These are phyloP conservation scores for Ptychadena robeensis DNA, from an alignment of 2,797 vertebrate genomes.

Conservation along the genomic window DNA sequence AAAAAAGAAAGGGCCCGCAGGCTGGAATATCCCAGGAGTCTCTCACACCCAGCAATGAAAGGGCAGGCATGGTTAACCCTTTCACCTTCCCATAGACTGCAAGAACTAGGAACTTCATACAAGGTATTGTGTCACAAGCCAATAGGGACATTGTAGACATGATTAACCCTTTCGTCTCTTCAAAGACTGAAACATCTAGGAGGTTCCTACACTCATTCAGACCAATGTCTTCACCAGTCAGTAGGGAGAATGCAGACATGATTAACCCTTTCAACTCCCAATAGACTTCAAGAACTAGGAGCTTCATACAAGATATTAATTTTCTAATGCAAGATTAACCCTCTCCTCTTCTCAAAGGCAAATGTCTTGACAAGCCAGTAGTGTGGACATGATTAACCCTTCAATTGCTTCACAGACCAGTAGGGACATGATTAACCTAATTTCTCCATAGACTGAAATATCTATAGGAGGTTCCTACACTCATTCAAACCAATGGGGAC, in stretches of 20 bases:
- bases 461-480: too few relatives aligned
- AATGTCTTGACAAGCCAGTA: too few relatives aligned
- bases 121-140: too few relatives aligned
- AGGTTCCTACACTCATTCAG: not conserved
- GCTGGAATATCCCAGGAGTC: constrained; percentile 35
- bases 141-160: too few relatives aligned
- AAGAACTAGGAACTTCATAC: constrained; percentile 14
- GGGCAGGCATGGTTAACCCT: not conserved
- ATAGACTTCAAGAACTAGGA: not conserved
- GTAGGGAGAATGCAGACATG: not conserved
- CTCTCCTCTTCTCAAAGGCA: too few relatives aligned
- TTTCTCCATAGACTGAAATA: too few relatives aligned
- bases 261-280: not conserved
- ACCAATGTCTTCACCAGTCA: not conserved
- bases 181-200: constrained; percentile 6
- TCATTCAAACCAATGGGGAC: too few relatives aligned
- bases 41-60: constrained; percentile 23
- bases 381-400: too few relatives aligned
- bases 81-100: not conserved
- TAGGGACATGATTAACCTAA: too few relatives aligned
- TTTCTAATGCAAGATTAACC: not conserved
- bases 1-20: constrained; percentile 25
- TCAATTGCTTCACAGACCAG: too few relatives aligned
- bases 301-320: not conserved
- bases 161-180: not conserved